phyloP scores from a whole-genome alignment of 2,888 invertebrate species.

The Digitonthophagus gazella region DNA sequence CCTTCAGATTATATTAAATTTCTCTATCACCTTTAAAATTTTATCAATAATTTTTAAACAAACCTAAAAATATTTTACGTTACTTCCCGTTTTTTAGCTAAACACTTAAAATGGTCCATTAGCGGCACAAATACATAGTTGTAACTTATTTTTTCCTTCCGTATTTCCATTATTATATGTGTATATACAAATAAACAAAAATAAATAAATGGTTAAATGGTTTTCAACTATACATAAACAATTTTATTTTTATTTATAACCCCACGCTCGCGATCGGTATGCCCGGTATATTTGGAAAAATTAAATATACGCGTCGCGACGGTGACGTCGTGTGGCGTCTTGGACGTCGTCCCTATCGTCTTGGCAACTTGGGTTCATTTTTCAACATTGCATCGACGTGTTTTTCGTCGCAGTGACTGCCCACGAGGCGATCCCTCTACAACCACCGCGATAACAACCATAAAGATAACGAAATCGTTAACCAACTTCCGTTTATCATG shows the following conservation, averaged over 20 bases:
- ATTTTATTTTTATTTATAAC: neutral
- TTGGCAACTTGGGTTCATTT: neutral
- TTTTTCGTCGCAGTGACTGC: neutral
- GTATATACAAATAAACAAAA: slow-evolving; percentile 35
- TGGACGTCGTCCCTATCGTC: neutral
- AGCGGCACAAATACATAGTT: neutral
- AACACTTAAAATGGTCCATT: slow-evolving; percentile 1
- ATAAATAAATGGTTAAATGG: slow-evolving; percentile 36
- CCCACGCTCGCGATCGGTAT: neutral
- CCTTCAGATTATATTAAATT: too few relatives aligned
- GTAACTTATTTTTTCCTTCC: neutral
- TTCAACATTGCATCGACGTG: neutral
- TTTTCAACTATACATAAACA: slow-evolving; percentile 29
- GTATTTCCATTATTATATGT: slow-evolving; percentile 27
- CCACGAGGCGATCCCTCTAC: neutral
- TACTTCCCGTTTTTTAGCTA: slow-evolving; percentile 8
- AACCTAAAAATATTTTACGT: slow-evolving; percentile 10
- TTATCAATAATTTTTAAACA: neutral
- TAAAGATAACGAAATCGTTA: neutral
- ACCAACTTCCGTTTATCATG: slow-evolving; percentile 1
- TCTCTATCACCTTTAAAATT: too few relatives aligned
- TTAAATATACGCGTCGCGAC: neutral
- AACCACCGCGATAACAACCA: neutral
- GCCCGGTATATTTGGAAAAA: neutral
- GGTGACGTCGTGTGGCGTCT: neutral